These are phyloP conservation scores for Papilio polyxenes DNA, from an alignment of 1,140 invertebrate species.

Conservation along the genomic window DNA sequence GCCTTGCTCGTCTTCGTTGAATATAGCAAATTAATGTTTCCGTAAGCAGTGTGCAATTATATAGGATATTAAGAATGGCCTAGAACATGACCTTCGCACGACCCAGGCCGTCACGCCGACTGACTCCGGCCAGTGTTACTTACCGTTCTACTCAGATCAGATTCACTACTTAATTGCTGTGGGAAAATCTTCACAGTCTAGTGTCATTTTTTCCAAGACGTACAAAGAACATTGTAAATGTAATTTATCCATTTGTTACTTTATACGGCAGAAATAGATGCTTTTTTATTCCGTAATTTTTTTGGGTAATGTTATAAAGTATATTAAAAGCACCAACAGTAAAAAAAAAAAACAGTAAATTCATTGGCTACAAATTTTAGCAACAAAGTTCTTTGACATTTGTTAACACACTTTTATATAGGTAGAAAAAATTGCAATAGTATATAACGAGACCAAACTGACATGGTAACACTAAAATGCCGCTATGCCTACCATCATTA, in stretches of 20 bases:
- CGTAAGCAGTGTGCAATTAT: slow-evolving; percentile 11
- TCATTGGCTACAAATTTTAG: too few species aligned
- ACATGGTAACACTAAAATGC: neutral
- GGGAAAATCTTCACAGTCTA: slow-evolving; percentile 36
- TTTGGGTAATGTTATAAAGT: too few species aligned
- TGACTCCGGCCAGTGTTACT: slow-evolving; percentile 29
- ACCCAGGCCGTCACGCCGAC: slow-evolving; percentile 44
- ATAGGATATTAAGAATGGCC: slow-evolving; percentile 13
- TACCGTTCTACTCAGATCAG: slow-evolving; percentile 19
- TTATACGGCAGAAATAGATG: too few species aligned
- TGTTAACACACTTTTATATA: too few species aligned
- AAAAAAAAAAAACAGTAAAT: too few species aligned
- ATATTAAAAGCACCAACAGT: too few species aligned
- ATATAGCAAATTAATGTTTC: neutral
- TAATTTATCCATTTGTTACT: too few species aligned
- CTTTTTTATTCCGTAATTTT: too few species aligned
- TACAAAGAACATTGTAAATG: too few species aligned
- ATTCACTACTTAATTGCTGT: slow-evolving; percentile 31
- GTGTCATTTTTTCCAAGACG: neutral
- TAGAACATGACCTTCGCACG: slow-evolving; percentile 40
- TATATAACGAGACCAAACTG: neutral
- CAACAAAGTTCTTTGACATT: too few species aligned
- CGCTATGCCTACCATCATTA: neutral
- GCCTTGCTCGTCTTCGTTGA: slow-evolving; percentile 4
- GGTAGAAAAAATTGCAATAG: too few species aligned